phyloP scores from a whole-genome alignment of 2,888 invertebrate genomes.

The Tinea trinotella region DNA sequence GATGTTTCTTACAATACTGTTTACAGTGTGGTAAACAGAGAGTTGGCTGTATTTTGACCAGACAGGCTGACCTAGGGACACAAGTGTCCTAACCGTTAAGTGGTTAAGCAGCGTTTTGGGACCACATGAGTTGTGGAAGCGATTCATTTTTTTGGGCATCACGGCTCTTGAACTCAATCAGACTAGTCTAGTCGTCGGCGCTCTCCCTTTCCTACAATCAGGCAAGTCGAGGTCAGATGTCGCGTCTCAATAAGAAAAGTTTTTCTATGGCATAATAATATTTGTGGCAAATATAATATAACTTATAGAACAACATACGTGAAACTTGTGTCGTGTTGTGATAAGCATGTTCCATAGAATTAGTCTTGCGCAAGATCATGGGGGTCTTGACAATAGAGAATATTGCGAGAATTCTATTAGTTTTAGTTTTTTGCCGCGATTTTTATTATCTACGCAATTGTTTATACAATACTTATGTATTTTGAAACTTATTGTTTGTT shows the following conservation, averaged over 20 bases:
- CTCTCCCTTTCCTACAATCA: too few relatives aligned
- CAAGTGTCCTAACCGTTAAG: too few relatives aligned
- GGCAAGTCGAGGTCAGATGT: too few relatives aligned
- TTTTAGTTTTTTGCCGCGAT: slow-evolving; percentile 3
- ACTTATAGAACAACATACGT: slow-evolving; percentile 15
- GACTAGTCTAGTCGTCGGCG: too few relatives aligned
- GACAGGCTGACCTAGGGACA: too few relatives aligned
- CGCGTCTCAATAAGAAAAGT: neutral
- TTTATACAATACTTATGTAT: neutral
- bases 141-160: too few relatives aligned
- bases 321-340: slow-evolving; percentile 16
- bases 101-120: too few relatives aligned
- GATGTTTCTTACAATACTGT: too few relatives aligned
- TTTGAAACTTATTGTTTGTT: neutral
- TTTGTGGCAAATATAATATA: neutral
- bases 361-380: slow-evolving; percentile 20
- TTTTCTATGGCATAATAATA: neutral
- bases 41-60: too few relatives aligned
- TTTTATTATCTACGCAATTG: slow-evolving; percentile 6
- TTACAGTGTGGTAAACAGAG: too few relatives aligned
- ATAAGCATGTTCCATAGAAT: slow-evolving; percentile 17
- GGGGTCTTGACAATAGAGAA: slow-evolving; percentile 19
- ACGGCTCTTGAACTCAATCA: too few relatives aligned
- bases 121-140: too few relatives aligned
- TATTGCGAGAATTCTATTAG: slow-evolving; percentile 9